Base-by-base conservation (phyloP, 2,797 vertebrate species). In the Crocodylus rhombifer region DNA sequence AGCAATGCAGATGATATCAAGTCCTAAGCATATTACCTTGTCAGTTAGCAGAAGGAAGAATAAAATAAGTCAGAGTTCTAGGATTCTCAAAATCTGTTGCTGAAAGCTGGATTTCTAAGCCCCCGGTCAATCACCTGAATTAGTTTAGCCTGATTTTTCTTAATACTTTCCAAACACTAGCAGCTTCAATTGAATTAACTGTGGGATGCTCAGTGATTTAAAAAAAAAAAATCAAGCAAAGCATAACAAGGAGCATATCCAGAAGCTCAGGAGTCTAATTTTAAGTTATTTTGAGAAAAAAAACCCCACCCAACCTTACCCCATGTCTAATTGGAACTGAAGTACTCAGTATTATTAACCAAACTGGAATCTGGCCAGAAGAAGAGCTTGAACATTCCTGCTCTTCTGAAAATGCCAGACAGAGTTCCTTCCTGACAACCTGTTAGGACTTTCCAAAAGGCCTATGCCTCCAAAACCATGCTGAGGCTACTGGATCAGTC, bases 401-500 rank as follows among this genome's bases (percentile, higher is more conserved):
- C 17, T 82, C 69, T 86, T 28, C 20, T 1, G 75, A 91, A 87
- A 94, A 77, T 82, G 91, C 23, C 42, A 16, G 14, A 69, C 42
- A 16, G 14, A 69, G 60, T 36, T 33, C 65, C 84, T 88, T 76
- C 89, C 26, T 57, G 91, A 80, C 51, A 80, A 58, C 7, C 20
- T 33, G 18, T 67, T 30, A 78, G 16, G 65, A 82, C 86, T 90
- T 60, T 93, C 56, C 69, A 90, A 84, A 92, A 74, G 51, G 82
- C n/a, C 80, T 87, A n/a, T 90, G 58, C 30, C 56, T 84, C 62
- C 87, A 89, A 91, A 94, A 63, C 26, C 77, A 42, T 82, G 71
- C 69, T 93, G 69, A 75, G 86, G 62, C 82, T 33, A 84, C 61
- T 82, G 91, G 84, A 88, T 89, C 82, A 90, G 89, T 91, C 89